Base-by-base conservation (phyloP, 2,888 invertebrate genomes). In the Pseudococcus jackbeardsleyi region DNA sequence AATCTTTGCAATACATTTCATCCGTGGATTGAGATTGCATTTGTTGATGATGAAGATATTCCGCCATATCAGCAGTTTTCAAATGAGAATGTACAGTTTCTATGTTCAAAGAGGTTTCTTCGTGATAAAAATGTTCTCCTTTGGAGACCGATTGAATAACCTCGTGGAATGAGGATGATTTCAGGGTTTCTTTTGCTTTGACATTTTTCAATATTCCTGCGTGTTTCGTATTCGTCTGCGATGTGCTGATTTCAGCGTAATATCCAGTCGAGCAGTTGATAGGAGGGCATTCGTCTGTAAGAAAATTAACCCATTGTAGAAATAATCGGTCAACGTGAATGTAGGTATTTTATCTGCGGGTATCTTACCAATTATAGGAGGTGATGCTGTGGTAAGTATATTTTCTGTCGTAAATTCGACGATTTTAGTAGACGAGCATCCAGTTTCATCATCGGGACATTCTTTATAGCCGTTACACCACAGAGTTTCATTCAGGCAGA, bases 391-490 rank as follows among this genome's bases (percentile, higher is more conserved):
- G 11, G 79, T 19, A 8, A 46, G 8, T 82, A 12, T n/a, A 46
- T 46, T 50, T 54, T 84, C 54, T 0, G 88, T 86, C 4, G 85
- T 12, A 19, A 84, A 59, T 33, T 64, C 72, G 15, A 48, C 42
- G 7, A 64, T 79, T 17, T 85, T 88, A 0, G 50, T 77, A 1
- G 54, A 48, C 19, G 42, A 3, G 50, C 97, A 97, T 89, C 94
- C 92, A 3, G 92, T 91, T 92, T 97, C 97, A 91, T 97, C 97
- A 90, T 97, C 96, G 0, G 95, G 94, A 90, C 97, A 97, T 91
- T 97, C 95, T 89, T 94, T 93, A 0, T 96, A 92, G 0, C 96
- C 96, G 91, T 97, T 94, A 91, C 97, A 97, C 96, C 97, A 97
- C 15, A 93, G 92, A 0, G 93, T 92, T 64, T 94, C 93, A 0